Conservation (phyloP, 2,113 vertebrate genomes). For the Dromaius novaehollandiae region DNA sequence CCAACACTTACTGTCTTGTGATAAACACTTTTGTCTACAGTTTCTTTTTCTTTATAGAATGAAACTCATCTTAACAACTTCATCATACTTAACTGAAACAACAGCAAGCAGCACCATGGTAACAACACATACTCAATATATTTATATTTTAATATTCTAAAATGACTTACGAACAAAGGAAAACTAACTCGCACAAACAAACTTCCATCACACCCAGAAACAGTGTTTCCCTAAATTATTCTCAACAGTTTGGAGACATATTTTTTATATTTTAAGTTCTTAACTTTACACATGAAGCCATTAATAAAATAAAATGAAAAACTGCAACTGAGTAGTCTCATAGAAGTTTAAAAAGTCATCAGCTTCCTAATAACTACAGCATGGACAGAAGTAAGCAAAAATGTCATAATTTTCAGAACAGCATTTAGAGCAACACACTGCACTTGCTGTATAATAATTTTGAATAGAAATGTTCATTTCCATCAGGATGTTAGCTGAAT, state of each 20-base stretch:
- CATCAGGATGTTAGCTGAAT: not conserved
- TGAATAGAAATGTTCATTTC: not conserved
- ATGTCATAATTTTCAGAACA: not conserved
- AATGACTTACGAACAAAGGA: not conserved
- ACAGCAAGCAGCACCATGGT: not conserved
- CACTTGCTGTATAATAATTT: not conserved
- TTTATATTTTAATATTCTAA: conserved; percentile 9
- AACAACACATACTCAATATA: conserved; percentile 1
- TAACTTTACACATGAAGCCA: not conserved
- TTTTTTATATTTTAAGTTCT: not conserved
- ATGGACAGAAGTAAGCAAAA: not conserved
- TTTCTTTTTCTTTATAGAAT: not conserved
- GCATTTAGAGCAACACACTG: not conserved
- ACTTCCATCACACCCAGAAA: not conserved
- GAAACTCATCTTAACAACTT: not conserved
- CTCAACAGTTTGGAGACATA: not conserved
- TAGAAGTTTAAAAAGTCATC: not conserved
- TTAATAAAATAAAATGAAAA: not conserved
- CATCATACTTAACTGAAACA: not conserved
- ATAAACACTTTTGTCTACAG: not conserved
- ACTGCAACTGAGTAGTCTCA: not conserved
- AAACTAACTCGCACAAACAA: not conserved
- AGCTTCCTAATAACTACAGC: not conserved
- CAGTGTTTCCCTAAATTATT: not conserved
- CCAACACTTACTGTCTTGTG: not conserved